Evolutionary conservation across 2,888 invertebrate genomes (phyloP), one percentile per base, ranked within the genome.

Genomic region (Mythimna vitellina): DNA sequence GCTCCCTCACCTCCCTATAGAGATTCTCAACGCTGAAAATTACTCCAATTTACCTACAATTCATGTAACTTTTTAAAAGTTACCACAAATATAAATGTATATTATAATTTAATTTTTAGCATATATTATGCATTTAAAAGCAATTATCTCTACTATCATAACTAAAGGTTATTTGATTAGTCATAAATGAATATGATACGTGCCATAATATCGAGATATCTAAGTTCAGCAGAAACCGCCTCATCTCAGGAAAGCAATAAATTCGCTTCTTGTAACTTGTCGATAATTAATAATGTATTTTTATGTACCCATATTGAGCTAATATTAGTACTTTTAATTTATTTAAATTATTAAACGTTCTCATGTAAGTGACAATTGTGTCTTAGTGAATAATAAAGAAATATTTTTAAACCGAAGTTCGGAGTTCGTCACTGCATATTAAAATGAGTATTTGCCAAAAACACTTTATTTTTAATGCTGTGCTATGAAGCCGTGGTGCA

Each of bases 21-120:
- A 91, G 89, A 91, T 92, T 92, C 92, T 79, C 91, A 88, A 90
- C 83, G 89, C 88, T 92, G 87, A 87, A 93, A 93, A 91, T 94
- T 90, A 92, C 88, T 89, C 80, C 84, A 89, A 90, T 89, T 88
- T 88, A 87, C 80, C 78, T 78, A 86, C 75, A 86, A n/a, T 86
- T 82, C 83, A 80, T 80, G 70, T 14, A 46, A 72, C 78, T 81
- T 86, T 82, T 81, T 53, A 61, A 54, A 29, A 57, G n/a, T 32
- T 51, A 65, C 20, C 12, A 12, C 3, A 35, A 53, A 57, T 14
- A 4, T 60, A 7, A n/a, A 42, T 35, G 20, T 9, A 46, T 17
- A 46, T 17, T 46, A 7, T 38, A 42, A 49, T 42, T 29, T 4
- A 7, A 32, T 3, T 42, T 51, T 12, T 5, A 25, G n/a, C 62